A percentile compares a stretch with the other conserved stretches of the same genome.
phyloP scores from a whole-genome alignment of 2,797 vertebrate species.

The Malurus leucopterus region DNA sequence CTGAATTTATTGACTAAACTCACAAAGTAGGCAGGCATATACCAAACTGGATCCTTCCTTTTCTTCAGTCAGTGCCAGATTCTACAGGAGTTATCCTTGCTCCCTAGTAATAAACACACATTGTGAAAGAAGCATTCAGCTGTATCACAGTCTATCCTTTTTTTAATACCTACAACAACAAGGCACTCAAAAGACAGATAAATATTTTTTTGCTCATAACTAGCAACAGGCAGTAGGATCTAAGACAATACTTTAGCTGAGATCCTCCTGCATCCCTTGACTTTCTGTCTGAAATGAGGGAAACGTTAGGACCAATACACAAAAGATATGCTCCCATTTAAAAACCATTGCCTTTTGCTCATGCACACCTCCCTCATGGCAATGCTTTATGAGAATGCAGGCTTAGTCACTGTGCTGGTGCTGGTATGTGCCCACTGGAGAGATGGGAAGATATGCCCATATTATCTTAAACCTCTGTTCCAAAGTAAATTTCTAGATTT shows the following conservation, averaged over 20 bases:
- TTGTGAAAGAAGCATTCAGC: background rate
- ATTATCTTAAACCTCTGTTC: background rate
- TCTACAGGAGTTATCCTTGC: constrained; percentile 94
- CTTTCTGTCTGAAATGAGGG: background rate
- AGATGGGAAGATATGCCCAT: background rate
- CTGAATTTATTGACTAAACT: constrained; percentile 4
- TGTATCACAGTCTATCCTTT: background rate
- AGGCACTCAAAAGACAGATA: background rate
- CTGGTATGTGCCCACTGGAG: background rate
- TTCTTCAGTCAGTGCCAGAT: constrained; percentile 83
- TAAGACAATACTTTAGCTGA: background rate
- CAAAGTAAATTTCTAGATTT: background rate
- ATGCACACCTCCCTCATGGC: background rate
- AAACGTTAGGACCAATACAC: background rate
- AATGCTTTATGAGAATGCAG: background rate
- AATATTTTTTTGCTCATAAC: background rate
- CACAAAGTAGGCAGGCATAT: background rate
- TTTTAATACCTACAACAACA: background rate
- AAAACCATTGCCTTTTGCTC: background rate
- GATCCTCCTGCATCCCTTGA: background rate
- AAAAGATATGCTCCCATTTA: background rate
- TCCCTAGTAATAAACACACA: constrained; percentile 74
- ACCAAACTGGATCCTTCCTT: background rate
- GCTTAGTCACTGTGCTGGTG: background rate
- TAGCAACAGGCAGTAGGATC: background rate